A percentile compares a stretch with the other conserved stretches of the same genome.
Evolutionary conservation across 2,888 invertebrate genomes (phyloP).

Genomic region (Gibbula magus): DNA sequence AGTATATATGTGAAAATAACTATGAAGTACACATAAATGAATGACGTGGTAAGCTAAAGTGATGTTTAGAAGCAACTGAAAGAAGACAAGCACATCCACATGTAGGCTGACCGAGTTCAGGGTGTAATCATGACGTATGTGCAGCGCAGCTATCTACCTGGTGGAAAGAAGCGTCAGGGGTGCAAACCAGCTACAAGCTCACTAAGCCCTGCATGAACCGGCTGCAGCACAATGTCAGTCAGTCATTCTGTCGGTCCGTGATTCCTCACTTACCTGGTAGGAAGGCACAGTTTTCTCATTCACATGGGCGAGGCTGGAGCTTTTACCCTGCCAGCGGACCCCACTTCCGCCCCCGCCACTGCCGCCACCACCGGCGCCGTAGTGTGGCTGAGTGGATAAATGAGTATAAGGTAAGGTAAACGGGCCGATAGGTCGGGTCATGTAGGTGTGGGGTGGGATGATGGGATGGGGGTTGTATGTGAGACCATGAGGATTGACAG

Average conservation of each 20-base stretch:
- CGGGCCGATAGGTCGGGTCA: conserved; percentile 48
- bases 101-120: no score
- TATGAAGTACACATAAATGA: no score
- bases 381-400: conserved; percentile 60
- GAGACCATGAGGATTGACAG: conserved; percentile 25
- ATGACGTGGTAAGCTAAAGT: no score
- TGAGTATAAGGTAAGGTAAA: conserved; percentile 36
- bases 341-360: no score
- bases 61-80: no score
- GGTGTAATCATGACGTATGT: no score
- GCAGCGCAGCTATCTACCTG: neutral
- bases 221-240: neutral
- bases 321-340: conserved; percentile 58
- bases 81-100: no score
- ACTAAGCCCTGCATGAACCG: neutral
- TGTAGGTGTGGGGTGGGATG: conserved; percentile 43
- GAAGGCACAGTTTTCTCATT: conserved; percentile 63
- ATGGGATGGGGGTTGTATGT: conserved; percentile 40
- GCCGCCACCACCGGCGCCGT: conserved; percentile 34
- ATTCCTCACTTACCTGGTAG: conserved; percentile 56
- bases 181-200: neutral
- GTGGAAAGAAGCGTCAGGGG: neutral
- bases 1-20: no score
- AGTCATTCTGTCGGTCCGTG: neutral
- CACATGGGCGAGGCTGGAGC: conserved; percentile 53